Base-by-base conservation (phyloP, 2,797 vertebrate genomes). In the Lepilemur septentrionalis region DNA sequence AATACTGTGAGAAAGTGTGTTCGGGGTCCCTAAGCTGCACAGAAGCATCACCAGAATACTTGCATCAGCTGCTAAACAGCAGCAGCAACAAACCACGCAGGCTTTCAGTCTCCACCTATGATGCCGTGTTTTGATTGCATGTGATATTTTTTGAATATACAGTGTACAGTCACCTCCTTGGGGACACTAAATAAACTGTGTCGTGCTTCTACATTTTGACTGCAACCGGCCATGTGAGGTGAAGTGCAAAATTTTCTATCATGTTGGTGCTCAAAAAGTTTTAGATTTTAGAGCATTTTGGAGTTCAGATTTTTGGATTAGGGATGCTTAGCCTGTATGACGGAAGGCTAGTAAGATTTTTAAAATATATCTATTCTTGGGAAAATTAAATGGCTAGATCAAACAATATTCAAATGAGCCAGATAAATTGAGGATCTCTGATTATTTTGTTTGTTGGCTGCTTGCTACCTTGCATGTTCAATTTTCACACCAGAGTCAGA, bases 351-450 rank as follows among this genome's bases (percentile, higher is more conserved):
- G 35, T 78, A 78, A 65, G n/a, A 72, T 35, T 86, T 82, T 82
- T n/a, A 4, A 88, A 87, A 55, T 83, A 32, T n/a, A 75, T 6
- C 18, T 50, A 4, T 94, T 78, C 20, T 73, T 38, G 17, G 70
- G 22, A 22, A 78, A 84, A 61, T 69, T 43, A 70, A 35, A 75
- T 86, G 30, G 30, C 32, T 92, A 10, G 9, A 63, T 69, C 7
- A 81, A 92, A 83, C n/a, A 87, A 38, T 81, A 87, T 69, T 89
- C 89, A 78, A 91, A 84, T 30, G 57, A 61, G 48, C 7, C n/a
- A 90, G 20, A 75, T 35, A 87, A 75, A 93, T 73, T 76, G 17
- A 23, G 15, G n/a, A 79, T 43, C 2, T 73, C 15, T 79, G 41
- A 20, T 57, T 73, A 38, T 89, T 48, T 63, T 65, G 38, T 43